Percentiles rank a stretch among this genome's conserved stretches.
These are phyloP conservation scores for Hirtodrosophila trivittata DNA, from an alignment of 2,888 invertebrate genomes.

Conservation along the genomic window DNA sequence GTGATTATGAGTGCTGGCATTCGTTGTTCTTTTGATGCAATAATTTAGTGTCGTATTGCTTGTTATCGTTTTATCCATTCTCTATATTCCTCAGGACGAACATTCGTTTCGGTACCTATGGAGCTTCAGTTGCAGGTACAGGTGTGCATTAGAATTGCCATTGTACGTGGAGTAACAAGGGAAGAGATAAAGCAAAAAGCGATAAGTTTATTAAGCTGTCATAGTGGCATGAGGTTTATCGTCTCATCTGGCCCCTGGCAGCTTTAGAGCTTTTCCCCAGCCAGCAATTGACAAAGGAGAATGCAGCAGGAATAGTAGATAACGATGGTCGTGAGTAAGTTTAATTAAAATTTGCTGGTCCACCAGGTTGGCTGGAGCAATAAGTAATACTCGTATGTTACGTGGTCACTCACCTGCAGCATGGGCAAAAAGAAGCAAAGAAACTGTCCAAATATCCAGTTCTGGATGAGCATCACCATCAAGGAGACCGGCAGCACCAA, in stretches of 20 bases:
- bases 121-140: too few species aligned
- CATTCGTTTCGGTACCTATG: too few species aligned
- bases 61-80: conserved; percentile 13
- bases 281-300: conserved; percentile 4
- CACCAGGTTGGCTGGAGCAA: conserved; percentile 2
- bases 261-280: conserved; percentile 21
- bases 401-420: conserved; percentile 86
- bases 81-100: too few species aligned
- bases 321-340: conserved; percentile 47
- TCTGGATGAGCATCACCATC: conserved; percentile 88
- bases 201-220: conserved; percentile 58
- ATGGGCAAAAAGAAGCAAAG: conserved; percentile 90
- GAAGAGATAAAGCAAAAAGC: conserved; percentile 38
- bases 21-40: conserved; percentile 15
- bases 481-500: conserved; percentile 88
- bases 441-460: conserved; percentile 90
- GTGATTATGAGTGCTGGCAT: conserved; percentile 5
- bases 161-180: too few species aligned
- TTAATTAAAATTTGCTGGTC: conserved; percentile 40
- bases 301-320: conserved; percentile 12
- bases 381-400: conserved; percentile 24
- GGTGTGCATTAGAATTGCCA: too few species aligned
- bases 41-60: conserved; percentile 23
- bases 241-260: conserved; percentile 34
- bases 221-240: conserved; percentile 50